Percentiles rank a stretch among this genome's conserved stretches.
Conservation (phyloP, 2,888 invertebrate species). For the Ornithoptera priamus region DNA sequence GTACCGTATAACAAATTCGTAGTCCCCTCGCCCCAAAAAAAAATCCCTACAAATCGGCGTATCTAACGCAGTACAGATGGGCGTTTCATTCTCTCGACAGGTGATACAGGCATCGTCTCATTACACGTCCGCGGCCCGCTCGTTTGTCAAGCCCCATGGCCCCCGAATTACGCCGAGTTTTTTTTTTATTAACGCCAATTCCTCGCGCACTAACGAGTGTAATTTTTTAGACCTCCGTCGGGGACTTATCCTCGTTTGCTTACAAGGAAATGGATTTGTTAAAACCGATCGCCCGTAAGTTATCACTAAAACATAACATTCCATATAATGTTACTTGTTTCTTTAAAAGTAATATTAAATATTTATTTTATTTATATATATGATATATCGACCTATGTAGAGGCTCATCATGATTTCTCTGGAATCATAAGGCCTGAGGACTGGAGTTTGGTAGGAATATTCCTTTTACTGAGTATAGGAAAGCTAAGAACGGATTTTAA, state of each 20-base stretch:
- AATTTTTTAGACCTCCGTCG: slow-evolving; percentile 53
- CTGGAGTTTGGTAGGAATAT: too few species aligned
- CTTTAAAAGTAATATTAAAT: too few species aligned
- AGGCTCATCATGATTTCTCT: too few species aligned
- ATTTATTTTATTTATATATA: too few species aligned
- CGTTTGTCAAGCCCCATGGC: slow-evolving; percentile 68
- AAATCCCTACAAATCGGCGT: slow-evolving; percentile 25
- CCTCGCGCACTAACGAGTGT: slow-evolving; percentile 63
- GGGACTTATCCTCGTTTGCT: slow-evolving; percentile 37
- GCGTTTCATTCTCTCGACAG: slow-evolving; percentile 56
- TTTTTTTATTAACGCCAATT: slow-evolving; percentile 71
- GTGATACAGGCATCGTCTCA: slow-evolving; percentile 63
- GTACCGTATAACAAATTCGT: not conserved
- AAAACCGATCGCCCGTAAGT: slow-evolving; percentile 11
- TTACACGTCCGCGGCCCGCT: slow-evolving; percentile 59
- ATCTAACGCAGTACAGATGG: slow-evolving; percentile 45
- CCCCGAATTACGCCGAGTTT: slow-evolving; percentile 56
- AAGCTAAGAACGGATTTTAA: too few species aligned
- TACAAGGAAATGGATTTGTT: slow-evolving; percentile 34
- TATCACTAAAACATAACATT: not conserved
- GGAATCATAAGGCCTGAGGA: too few species aligned
- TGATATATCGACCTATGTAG: too few species aligned
- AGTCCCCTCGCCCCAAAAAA: slow-evolving; percentile 2
- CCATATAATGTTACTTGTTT: not conserved
- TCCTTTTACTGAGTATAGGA: too few species aligned